Evolutionary conservation across 2,797 vertebrate genomes (phyloP), one percentile per base, ranked within the genome.

Genomic region (Lepus oiostolus): DNA sequence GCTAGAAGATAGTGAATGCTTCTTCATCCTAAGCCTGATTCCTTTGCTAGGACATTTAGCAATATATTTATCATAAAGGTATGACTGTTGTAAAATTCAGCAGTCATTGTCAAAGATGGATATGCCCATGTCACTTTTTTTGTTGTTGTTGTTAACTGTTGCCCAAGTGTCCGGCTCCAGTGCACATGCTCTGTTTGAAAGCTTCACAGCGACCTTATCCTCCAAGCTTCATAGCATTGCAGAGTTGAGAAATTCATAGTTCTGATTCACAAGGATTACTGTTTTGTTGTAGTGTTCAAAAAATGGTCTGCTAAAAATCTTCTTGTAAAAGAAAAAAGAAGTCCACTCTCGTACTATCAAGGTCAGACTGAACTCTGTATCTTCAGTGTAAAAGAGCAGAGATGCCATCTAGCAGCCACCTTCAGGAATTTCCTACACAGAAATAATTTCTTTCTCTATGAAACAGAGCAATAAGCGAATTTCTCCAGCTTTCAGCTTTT

Each of bases 331-430:
- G 52, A 54, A 75, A 58, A 65, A 79, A 95, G 5, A 90, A 93
- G 58, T 84, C 80, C 84, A 91, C 63, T 92, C 72, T 94, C 35
- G 50, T 81, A 92, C 58, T 79, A 79, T 85, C 95, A 98, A 98
- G 97, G 98, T 98, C 97, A 97, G 93, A 93, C 60, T 80, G 79
- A 96, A 97, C 76, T 97, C 74, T 10, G 7, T 47, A 50, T 79
- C 90, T 97, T 95, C 30, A 50, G 68, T 96, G 97, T 95, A 94
- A 95, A 96, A 98, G 98, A 95, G 97, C 97, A 97, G 97, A 98
- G 97, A 97, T 98, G 98, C 98, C 98, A 98, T 96, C 98, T 98
- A 98, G 98, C 98, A 98, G 98, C 54, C 89, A 52, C 70, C 89
- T 52, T 93, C 88, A 97, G 96, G 96, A 98, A 97, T 96, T 96